Evolutionary conservation across 2,888 invertebrate genomes (phyloP), one percentile per base, ranked within the genome.

Genomic region (Polylopha cassiicola): DNA sequence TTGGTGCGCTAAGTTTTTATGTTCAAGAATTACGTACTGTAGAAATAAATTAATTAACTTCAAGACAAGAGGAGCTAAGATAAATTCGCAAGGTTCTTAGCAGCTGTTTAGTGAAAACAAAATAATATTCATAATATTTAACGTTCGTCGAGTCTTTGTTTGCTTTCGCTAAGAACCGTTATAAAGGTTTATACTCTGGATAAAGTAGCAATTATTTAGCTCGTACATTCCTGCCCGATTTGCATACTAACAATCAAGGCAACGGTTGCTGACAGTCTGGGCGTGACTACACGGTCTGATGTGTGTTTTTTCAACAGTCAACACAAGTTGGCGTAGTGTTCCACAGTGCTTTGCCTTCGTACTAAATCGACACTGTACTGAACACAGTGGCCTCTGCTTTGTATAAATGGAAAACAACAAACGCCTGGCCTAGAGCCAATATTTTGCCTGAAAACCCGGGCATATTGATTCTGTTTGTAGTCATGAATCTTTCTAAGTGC

Each of bases 401-500:
- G 33, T 31, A 28, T 31, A 58, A 59, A 57, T 62, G 58, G 57
- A 59, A 62, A 64, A 67, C 62, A 61, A 55, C 58, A 15, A 57
- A 47, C 39, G 32, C 33, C 52, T 72, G 71, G 70, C 65, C 38
- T 42, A 31, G 21, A 47, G 67, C 72, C 71, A 71, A 50, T 44
- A 41, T 43, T 41, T 45, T 49, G 47, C 47, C 48, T 39, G 43
- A 37, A 55, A 47, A 51, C 44, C 50, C 46, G 45, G 55, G 46
- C 41, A 49, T 66, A 69, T 68, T 64, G 72, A 65, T 67, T 70
- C 54, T 56, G 54, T 55, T 53, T 52, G 50, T 36, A 51, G 50
- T 58, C 51, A 47, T 52, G 48, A 51, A 47, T 50, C 41, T 55
- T 42, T 51, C 46, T 45, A 49, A 53, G 46, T 49, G 38, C 38